These are phyloP conservation scores for Leucoptera coffeella DNA, from an alignment of 2,888 invertebrate species.

Conservation along the genomic window DNA sequence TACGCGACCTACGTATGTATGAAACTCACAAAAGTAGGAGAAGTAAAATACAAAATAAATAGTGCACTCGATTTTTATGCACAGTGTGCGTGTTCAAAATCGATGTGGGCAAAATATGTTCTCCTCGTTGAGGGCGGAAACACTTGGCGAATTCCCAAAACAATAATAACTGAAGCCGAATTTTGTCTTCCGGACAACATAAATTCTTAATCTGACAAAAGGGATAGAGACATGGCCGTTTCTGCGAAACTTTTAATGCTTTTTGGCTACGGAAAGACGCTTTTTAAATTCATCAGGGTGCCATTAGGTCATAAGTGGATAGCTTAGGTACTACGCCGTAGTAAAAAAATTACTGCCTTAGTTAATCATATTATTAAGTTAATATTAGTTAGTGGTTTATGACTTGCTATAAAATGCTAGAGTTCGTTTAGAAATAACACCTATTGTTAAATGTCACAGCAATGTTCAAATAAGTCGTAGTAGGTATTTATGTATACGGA, in stretches of 20 bases:
- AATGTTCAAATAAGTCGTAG: too few relatives aligned
- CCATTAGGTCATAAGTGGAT: background rate
- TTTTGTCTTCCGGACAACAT: slow-evolving; percentile 10
- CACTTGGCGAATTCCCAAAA: slow-evolving; percentile 42
- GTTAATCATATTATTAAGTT: background rate
- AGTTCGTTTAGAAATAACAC: background rate
- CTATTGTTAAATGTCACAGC: too few relatives aligned
- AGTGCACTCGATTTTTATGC: too few relatives aligned
- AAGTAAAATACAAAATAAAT: too few relatives aligned
- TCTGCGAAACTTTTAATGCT: slow-evolving; percentile 1
- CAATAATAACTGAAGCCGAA: slow-evolving; percentile 27
- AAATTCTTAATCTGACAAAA: slow-evolving; percentile 1
- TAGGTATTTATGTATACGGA: too few relatives aligned
- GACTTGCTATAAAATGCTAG: background rate
- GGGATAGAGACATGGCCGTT: too few relatives aligned
- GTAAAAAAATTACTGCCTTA: too few relatives aligned
- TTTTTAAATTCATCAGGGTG: background rate
- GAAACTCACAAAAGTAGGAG: too few relatives aligned
- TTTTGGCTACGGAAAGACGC: background rate
- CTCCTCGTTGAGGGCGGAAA: slow-evolving; percentile 9
- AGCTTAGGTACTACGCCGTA: too few relatives aligned
- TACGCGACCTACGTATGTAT: too few relatives aligned
- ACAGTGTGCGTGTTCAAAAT: too few relatives aligned
- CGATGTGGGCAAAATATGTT: too few relatives aligned
- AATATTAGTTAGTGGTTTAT: background rate